phyloP scores from a whole-genome alignment of 2,797 vertebrate species.

The Diplodus sargus region DNA sequence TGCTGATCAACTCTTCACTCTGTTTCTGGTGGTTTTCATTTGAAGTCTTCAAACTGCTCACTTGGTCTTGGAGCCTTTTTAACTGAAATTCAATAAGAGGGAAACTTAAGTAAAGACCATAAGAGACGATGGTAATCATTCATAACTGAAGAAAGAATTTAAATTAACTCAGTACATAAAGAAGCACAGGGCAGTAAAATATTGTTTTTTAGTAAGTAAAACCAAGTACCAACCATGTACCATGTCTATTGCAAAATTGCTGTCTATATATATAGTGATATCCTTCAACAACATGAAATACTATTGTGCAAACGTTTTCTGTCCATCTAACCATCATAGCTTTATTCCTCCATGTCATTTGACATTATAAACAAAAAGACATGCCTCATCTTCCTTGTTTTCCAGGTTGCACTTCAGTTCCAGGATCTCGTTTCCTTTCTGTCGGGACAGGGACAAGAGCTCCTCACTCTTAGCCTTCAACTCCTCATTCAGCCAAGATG shows the following conservation, averaged over 20 bases:
- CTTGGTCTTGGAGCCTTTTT: slow-evolving; percentile 91
- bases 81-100: slow-evolving; percentile 79
- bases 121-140: background rate
- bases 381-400: slow-evolving; percentile 95
- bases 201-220: background rate
- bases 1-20: slow-evolving; percentile 90
- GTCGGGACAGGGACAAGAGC: slow-evolving; percentile 89
- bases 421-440: slow-evolving; percentile 94
- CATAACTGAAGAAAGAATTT: background rate
- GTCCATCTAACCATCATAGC: background rate
- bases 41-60: slow-evolving; percentile 89
- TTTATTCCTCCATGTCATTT: background rate
- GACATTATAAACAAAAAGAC: slow-evolving; percentile 15
- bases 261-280: background rate
- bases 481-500: slow-evolving; percentile 92
- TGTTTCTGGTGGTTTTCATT: slow-evolving; percentile 93
- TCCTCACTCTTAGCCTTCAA: slow-evolving; percentile 95
- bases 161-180: background rate
- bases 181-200: background rate
- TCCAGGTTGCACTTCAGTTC: slow-evolving; percentile 93
- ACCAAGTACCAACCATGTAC: background rate
- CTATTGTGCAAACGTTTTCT: background rate
- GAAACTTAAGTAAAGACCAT: background rate
- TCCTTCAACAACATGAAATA: background rate
- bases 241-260: background rate